Percentiles rank a stretch among this genome's conserved stretches.
These are phyloP conservation scores for Hemibagrus wyckioides DNA, from an alignment of 2,113 vertebrate species.

Conservation along the genomic window DNA sequence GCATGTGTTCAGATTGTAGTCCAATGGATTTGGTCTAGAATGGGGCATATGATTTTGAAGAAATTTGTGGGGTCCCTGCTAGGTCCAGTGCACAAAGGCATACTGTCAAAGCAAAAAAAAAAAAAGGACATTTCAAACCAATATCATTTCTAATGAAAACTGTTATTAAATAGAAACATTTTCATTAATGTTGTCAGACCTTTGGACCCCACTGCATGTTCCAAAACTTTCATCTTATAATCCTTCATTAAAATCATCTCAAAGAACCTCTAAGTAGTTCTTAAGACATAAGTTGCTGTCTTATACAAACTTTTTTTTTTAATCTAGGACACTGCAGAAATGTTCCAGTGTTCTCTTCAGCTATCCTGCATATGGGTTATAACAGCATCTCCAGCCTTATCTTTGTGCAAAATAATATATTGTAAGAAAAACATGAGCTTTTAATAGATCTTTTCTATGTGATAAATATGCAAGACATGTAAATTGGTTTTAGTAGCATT, in stretches of 20 bases:
- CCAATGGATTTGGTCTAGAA: background rate
- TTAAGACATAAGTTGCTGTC: background rate
- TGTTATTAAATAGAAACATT: background rate
- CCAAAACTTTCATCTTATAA: background rate
- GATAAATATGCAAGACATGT: constrained; percentile 4
- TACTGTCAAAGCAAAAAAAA: background rate
- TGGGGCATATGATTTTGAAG: background rate
- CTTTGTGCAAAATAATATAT: background rate
- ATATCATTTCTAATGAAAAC: background rate
- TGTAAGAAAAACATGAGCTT: background rate
- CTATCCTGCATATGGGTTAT: background rate
- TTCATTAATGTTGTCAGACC: background rate
- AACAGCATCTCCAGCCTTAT: background rate
- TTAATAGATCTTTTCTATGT: background rate
- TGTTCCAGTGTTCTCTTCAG: background rate
- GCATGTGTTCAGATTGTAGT: background rate
- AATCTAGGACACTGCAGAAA: constrained; percentile 20
- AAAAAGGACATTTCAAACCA: background rate
- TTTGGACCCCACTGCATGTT: background rate
- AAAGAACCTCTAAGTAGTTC: background rate
- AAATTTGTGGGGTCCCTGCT: background rate
- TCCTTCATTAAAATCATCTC: constrained; percentile 5
- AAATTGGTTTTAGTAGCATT: constrained; percentile 9
- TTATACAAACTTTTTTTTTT: constrained; percentile 7
- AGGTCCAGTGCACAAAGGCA: background rate